phyloP scores from a whole-genome alignment of 2,888 invertebrate species.

The Cremastinae sp. region DNA sequence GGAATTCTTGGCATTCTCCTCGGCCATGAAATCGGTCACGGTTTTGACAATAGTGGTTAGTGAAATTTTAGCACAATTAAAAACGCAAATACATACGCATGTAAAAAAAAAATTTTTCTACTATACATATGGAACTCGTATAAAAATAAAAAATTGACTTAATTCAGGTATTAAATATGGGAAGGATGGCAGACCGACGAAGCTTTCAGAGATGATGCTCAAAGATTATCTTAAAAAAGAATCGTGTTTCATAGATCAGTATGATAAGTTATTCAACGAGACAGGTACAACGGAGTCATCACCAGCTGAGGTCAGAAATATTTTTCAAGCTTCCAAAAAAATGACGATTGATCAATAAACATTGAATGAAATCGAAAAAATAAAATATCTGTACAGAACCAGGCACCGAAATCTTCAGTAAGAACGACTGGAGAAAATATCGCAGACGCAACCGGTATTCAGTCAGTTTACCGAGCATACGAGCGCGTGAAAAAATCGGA shows the following conservation, averaged over 20 bases:
- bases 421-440: constrained; percentile 84
- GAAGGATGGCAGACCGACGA: constrained; percentile 26
- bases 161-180: constrained; percentile 48
- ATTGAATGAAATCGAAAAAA: neutral
- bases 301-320: too few relatives aligned
- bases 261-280: constrained; percentile 39
- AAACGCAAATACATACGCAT: neutral
- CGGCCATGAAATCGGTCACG: constrained; percentile 63
- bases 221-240: constrained; percentile 53
- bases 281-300: too few relatives aligned
- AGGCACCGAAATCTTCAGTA: neutral
- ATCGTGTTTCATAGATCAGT: constrained; percentile 58
- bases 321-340: too few relatives aligned
- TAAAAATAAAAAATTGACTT: neutral
- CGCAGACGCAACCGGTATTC: constrained; percentile 91
- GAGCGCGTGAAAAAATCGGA: constrained; percentile 34
- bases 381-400: neutral
- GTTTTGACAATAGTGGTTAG: constrained; percentile 56
- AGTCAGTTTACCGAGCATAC: constrained; percentile 87
- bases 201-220: constrained; percentile 43
- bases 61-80: neutral
- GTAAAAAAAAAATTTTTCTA: neutral
- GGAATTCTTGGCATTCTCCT: constrained; percentile 52
- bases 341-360: too few relatives aligned
- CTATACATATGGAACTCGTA: neutral